A percentile compares a stretch with the other conserved stretches of the same genome.
Evolutionary conservation across 2,113 vertebrate species (phyloP).

Genomic region (Ramphastos sulfuratus): DNA sequence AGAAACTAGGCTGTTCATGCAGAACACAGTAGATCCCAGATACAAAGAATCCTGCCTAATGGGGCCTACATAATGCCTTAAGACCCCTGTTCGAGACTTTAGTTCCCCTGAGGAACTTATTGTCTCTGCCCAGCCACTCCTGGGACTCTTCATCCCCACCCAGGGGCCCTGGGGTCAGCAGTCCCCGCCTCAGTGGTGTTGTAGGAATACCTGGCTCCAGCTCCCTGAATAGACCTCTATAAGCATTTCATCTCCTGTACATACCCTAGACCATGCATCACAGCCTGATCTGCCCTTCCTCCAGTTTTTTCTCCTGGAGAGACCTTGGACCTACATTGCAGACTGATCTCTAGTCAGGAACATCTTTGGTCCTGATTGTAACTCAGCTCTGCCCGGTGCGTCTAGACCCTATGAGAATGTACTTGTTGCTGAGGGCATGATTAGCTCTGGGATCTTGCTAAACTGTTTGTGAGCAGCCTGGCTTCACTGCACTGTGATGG

Average conservation of each 20-base stretch:
- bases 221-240: background rate
- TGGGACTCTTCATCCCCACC: accelerated
- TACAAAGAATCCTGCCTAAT: background rate
- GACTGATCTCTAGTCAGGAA: background rate
- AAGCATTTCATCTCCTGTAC: background rate
- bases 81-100: background rate
- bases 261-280: accelerated
- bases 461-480: background rate
- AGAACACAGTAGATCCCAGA: background rate
- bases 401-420: background rate
- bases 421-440: accelerated
- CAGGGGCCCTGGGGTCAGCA: background rate
- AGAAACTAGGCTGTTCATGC: background rate
- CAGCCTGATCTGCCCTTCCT: background rate
- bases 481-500: background rate
- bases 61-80: background rate
- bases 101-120: background rate
- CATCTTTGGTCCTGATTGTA: background rate
- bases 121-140: background rate
- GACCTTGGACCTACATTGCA: background rate
- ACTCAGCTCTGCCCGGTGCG: background rate
- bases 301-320: background rate
- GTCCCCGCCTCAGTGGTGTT: background rate
- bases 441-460: background rate
- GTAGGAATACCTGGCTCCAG: background rate